Base-by-base conservation (phyloP, 2,113 vertebrate genomes). In the Neodontobutis hainanensis region DNA sequence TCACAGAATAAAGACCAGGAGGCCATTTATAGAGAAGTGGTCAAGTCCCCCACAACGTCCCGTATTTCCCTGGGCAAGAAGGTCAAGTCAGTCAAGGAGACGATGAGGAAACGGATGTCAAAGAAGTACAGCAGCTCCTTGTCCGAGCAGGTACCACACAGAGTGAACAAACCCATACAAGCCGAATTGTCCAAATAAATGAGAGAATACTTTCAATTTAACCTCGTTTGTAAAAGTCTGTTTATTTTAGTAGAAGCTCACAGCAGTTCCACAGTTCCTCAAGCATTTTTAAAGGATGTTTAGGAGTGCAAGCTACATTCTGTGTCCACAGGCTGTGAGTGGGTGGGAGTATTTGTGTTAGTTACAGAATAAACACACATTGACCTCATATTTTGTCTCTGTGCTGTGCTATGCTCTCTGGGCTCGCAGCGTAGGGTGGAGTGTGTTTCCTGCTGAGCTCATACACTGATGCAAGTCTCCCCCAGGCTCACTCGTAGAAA, bases 81-180 rank as follows among this genome's bases (percentile, higher is more conserved):
- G 87, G 97, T 99, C 85, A 99, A 97, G 81, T 99, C 97, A 0
- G 97, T 99, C 52, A 99, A 98, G 85, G 97, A 99, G 90, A 99
- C 97, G 0, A 98, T 99, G 96, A 96, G 95, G 92, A 99, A 98
- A 78, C 95, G 96, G 76, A 99, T 99, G 94, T 98, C 97, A 51
- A 99, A 99, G 90, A 99, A 98, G 79, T 99, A 98, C n/a, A 96
- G 94, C 88, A 96, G 93, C 78, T 94, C 95, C 45, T 77, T 95
- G 10, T 94, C 96, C 55, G 96, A 97, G 68, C 96, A 99, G 96
- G 97, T 98, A 27, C 57, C 79, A 72, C 47, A 73, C 2, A 9
- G 32, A 67, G 47, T n/a, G 19, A 27, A 27, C 34, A 49, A 46
- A 1, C 50, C 51, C 60, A 62, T 11, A 59, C 0, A 15, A 9